Evolutionary conservation across 2,113 vertebrate species (phyloP).

Genomic region (Petrocephalus microphthalmus): DNA sequence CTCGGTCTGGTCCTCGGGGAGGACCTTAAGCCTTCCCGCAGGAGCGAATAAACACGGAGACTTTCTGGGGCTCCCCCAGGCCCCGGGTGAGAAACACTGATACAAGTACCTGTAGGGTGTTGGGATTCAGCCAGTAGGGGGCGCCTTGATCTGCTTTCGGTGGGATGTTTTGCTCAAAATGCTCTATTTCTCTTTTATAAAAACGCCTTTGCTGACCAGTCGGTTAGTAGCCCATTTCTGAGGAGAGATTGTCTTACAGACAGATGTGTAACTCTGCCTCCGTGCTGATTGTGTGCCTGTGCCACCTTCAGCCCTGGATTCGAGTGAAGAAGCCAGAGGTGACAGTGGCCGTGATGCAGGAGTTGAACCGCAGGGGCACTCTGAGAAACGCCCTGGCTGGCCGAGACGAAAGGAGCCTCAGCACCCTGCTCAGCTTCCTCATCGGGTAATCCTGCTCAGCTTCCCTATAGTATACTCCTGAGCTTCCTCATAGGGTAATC

Average conservation of each 20-base stretch:
- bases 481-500: not conserved
- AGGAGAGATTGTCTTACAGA: not conserved
- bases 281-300: not conserved
- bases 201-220: no score
- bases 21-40: no score
- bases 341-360: conserved; percentile 83
- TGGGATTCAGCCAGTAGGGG: not conserved
- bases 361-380: conserved; percentile 85
- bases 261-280: not conserved
- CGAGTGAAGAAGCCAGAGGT: conserved; percentile 70
- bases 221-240: no score
- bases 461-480: not conserved
- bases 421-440: conserved; percentile 76
- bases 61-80: no score
- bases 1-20: no score
- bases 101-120: not conserved
- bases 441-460: conserved; percentile 63
- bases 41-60: no score
- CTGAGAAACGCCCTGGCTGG: conserved; percentile 90
- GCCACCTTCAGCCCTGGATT: not conserved
- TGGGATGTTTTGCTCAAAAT: no score
- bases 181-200: no score
- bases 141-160: not conserved
- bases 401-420: conserved; percentile 77
- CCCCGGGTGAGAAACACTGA: not conserved